phyloP scores from a whole-genome alignment of 2,113 vertebrate genomes.

The Calidris pygmaea region DNA sequence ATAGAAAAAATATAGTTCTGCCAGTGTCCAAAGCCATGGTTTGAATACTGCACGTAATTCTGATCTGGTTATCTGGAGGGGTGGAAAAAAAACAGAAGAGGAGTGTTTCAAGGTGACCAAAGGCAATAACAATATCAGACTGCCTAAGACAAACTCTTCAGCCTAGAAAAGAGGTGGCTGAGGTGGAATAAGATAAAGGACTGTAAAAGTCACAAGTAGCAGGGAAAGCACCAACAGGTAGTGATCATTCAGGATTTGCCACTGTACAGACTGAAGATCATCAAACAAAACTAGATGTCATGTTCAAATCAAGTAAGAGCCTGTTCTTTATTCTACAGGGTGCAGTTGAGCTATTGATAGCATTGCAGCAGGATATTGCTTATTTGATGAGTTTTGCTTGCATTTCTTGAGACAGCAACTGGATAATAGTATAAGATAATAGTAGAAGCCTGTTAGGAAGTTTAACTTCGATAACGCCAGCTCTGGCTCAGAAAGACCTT shows the following conservation, averaged over 20 bases:
- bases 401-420: neutral
- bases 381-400: neutral
- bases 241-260: neutral
- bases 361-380: neutral
- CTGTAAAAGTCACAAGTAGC: neutral
- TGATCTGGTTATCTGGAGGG: neutral
- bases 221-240: neutral
- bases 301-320: neutral
- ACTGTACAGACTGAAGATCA: neutral
- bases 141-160: neutral
- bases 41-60: neutral
- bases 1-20: neutral
- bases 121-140: neutral
- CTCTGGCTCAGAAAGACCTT: neutral
- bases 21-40: neutral
- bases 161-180: neutral
- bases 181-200: neutral
- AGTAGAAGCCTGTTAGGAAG: neutral
- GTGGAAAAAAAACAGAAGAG: neutral
- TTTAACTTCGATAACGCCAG: accelerated
- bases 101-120: neutral
- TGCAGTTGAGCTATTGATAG: neutral
- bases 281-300: neutral
- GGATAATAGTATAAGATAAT: neutral
- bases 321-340: accelerated